Evolutionary conservation across 2,113 vertebrate genomes (phyloP), one percentile per base, ranked within the genome.

Genomic region (Gila orcuttii): DNA sequence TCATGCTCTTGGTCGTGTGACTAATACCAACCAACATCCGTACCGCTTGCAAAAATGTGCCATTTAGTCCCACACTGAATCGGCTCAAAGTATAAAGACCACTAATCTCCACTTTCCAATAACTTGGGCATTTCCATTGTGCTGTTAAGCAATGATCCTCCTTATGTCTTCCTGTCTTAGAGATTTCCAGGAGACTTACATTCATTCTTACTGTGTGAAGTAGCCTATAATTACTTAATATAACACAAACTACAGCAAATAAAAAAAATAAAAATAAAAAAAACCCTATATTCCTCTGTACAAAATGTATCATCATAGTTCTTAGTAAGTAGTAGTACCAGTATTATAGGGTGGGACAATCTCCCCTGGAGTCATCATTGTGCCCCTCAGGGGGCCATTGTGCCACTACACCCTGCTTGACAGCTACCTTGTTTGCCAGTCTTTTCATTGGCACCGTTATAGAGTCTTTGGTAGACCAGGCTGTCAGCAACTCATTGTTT

Each of bases 1-100:
- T 71, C 84, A 86, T 85, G 42, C 79, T 33, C 21, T 47, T 80
- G 17, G 33, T 81, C 17, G 28, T 73, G 57, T 75, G 81, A 76
- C 79, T 76, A 82, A 77, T 82, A 31, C 47, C 76, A 68, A n/a
- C 52, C 80, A 69, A 33, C 64, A 47, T 42, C n/a, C 28, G 79
- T 17, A 9, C 42, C 11, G n/a, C 55, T 64, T 39, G 25, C 50
- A 55, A 10, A 55, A 39, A 82, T 47, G 66, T 66, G 39, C 28
- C 31, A n/a, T 62, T 76, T 60, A 59, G 36, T 76, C 77, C 47
- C 68, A 66, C 80, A 71, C 19, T 33, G 68, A 66, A 45, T 39
- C n/a, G 12, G 52, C 23, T 75, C 50, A 60, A 76, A 64, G 39
- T 19, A 42, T 39, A 28, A 17, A 74, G 68, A 59, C 33, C 2